Percentiles rank a stretch among this genome's conserved stretches.
Evolutionary conservation across 2,888 invertebrate genomes (phyloP).

Genomic region (Synanthedon formicaeformis): DNA sequence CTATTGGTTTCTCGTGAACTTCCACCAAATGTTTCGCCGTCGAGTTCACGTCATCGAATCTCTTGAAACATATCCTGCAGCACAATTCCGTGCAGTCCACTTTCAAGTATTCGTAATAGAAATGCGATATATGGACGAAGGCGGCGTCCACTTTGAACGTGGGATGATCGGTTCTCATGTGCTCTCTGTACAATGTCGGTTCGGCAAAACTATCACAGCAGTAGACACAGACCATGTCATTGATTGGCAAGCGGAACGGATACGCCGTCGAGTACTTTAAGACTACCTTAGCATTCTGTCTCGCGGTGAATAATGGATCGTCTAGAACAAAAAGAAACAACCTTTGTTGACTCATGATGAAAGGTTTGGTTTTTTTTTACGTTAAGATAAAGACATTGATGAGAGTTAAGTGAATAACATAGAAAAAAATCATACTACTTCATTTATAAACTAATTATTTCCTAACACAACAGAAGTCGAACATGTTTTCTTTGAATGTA

Average conservation of each 20-base stretch:
- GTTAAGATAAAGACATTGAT: not conserved
- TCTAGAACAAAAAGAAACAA: conserved; percentile 43
- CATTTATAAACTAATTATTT: too few species aligned
- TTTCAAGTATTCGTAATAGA: conserved; percentile 15
- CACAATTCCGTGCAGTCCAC: conserved; percentile 22
- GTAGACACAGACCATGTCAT: conserved; percentile 40
- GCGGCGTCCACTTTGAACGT: conserved; percentile 11
- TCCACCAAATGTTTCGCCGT: conserved; percentile 16
- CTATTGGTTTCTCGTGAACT: conserved; percentile 9
- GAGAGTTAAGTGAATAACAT: not conserved
- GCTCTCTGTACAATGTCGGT: conserved; percentile 29
- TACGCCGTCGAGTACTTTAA: conserved; percentile 42
- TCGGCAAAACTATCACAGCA: conserved; percentile 36
- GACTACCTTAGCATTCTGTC: conserved; percentile 43
- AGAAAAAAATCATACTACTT: too few species aligned
- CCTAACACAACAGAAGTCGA: too few species aligned
- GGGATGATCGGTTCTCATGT: conserved; percentile 21
- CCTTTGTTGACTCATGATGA: not conserved
- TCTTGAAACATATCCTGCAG: conserved; percentile 18
- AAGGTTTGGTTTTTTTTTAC: not conserved
- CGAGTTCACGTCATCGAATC: conserved; percentile 11
- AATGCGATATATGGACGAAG: conserved; percentile 29
- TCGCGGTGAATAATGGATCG: conserved; percentile 38
- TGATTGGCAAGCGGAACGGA: conserved; percentile 45
- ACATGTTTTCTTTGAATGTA: too few species aligned